phyloP scores from a whole-genome alignment of 1,140 invertebrate genomes.

The Eufriesea mexicana region DNA sequence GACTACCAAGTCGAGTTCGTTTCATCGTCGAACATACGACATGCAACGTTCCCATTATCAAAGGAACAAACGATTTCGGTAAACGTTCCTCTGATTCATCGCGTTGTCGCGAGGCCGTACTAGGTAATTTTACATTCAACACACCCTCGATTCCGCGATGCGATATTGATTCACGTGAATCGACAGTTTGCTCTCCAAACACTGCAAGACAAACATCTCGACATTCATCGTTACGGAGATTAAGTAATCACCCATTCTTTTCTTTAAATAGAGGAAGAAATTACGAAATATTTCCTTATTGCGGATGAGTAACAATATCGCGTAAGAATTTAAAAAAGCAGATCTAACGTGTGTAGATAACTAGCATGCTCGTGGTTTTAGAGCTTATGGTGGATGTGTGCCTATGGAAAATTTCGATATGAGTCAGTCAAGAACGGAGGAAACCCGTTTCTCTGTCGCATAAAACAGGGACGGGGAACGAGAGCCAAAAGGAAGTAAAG shows the following conservation, averaged over 20 bases:
- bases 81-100: neutral
- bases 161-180: constrained; percentile 3
- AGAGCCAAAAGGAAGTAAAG: neutral
- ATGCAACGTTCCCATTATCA: neutral
- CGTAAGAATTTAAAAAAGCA: too few relatives aligned
- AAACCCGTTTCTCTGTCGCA: neutral
- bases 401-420: constrained; percentile 9
- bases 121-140: neutral
- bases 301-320: too few relatives aligned
- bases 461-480: neutral
- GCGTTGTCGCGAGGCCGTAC: neutral
- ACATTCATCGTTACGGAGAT: neutral
- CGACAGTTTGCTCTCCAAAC: constrained; percentile 1
- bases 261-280: neutral
- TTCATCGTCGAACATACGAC: neutral
- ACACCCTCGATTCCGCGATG: neutral
- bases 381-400: neutral
- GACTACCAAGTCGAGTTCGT: neutral
- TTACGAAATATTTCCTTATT: neutral
- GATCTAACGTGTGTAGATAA: neutral
- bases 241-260: neutral
- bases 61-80: neutral
- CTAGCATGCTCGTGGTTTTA: neutral
- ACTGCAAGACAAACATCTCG: neutral
- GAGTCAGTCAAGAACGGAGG: neutral